Conservation (phyloP, 2,113 vertebrate species). For the Ctenomys sociabilis region DNA sequence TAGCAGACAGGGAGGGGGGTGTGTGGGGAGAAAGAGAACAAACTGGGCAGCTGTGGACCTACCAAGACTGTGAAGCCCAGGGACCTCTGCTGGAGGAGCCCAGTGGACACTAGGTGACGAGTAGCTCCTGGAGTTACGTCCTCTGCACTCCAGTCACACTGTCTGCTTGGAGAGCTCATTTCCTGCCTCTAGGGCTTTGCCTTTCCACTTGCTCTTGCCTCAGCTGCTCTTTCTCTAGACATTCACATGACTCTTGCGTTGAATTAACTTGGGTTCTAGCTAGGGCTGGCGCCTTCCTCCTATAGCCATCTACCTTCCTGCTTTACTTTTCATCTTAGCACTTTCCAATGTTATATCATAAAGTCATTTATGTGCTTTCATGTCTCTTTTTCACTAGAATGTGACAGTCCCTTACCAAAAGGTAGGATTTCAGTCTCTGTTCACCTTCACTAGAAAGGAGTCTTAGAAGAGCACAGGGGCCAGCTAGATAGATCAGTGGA, state of each 20-base stretch:
- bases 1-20: not conserved
- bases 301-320: not conserved
- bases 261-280: not conserved
- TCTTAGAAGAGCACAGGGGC: not conserved
- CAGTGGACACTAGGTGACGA: not conserved
- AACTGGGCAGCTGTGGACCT: not conserved
- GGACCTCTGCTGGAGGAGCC: not conserved
- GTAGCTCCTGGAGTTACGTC: not conserved
- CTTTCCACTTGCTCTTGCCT: not conserved
- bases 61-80: not conserved
- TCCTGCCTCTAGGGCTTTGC: not conserved
- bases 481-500: too few species aligned
- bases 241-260: not conserved
- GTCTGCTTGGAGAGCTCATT: not conserved
- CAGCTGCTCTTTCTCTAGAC: not conserved
- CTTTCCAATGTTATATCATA: not conserved
- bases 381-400: not conserved
- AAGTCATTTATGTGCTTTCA: not conserved
- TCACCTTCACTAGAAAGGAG: not conserved
- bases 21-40: not conserved
- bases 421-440: not conserved
- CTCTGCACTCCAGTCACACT: not conserved
- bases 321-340: not conserved
- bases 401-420: not conserved
- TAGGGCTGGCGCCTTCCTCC: not conserved